Evolutionary conservation across 1,140 invertebrate genomes (phyloP).

Genomic region (Linepithema humile): DNA sequence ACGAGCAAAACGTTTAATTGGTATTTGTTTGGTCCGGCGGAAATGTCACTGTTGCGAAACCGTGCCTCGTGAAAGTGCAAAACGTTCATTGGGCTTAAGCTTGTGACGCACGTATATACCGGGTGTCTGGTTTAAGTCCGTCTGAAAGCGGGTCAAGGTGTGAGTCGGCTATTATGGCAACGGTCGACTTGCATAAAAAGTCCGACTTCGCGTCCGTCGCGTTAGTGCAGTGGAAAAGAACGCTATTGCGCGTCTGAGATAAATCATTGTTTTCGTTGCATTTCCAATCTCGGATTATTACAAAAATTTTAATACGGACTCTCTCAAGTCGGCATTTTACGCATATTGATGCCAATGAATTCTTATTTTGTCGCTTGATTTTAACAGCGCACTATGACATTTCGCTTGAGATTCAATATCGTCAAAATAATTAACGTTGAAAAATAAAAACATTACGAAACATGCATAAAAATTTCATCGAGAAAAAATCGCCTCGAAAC

Average conservation of each 20-base stretch:
- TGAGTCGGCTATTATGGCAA: constrained; percentile 26
- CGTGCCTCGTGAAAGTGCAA: constrained; percentile 55
- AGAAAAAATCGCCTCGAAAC: neutral
- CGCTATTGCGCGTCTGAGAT: constrained; percentile 19
- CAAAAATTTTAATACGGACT: neutral
- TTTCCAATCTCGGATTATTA: neutral
- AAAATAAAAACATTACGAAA: constrained; percentile 9
- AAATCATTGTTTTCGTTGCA: neutral
- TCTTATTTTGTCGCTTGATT: neutral
- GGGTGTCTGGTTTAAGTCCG: constrained; percentile 47
- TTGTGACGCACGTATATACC: constrained; percentile 56
- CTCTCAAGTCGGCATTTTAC: too few species aligned
- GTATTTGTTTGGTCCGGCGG: constrained; percentile 40
- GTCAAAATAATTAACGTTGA: neutral
- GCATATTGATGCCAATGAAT: too few species aligned
- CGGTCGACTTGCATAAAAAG: constrained; percentile 41
- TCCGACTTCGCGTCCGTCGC: constrained; percentile 17
- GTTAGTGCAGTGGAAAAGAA: constrained; percentile 8
- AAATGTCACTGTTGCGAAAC: constrained; percentile 54
- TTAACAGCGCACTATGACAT: neutral
- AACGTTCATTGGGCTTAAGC: constrained; percentile 42
- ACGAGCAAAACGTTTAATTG: constrained; percentile 50
- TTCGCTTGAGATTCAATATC: neutral
- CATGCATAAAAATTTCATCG: neutral
- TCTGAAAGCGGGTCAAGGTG: constrained; percentile 61